These are phyloP conservation scores for Potamilus streckersoni DNA, from an alignment of 1,140 invertebrate genomes.

Conservation along the genomic window DNA sequence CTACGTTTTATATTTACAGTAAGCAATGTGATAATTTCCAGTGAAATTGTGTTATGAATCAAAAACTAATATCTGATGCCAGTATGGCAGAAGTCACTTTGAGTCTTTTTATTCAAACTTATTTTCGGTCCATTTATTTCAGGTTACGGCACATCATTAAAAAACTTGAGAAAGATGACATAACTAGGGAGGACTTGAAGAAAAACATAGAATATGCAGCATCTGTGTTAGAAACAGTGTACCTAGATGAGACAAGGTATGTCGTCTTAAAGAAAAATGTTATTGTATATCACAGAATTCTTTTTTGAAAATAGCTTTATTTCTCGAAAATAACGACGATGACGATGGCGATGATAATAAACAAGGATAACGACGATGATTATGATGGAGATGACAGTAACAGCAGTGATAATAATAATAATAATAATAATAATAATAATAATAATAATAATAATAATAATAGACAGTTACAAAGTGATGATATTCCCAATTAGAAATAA, in stretches of 20 bases:
- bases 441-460: too few species aligned
- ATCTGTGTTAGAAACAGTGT: conserved; percentile 87
- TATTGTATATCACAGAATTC: too few species aligned
- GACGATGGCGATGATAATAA: too few species aligned
- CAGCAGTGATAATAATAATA: too few species aligned
- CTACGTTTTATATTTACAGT: neutral
- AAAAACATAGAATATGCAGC: conserved; percentile 88
- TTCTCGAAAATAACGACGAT: too few species aligned
- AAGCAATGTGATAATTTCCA: neutral
- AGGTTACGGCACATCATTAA: conserved; percentile 86
- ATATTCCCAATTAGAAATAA: too few species aligned
- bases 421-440: too few species aligned
- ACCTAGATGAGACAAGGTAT: conserved; percentile 90
- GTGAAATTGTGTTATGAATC: neutral
- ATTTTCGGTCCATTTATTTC: conserved; percentile 61
- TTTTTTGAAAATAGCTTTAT: too few species aligned
- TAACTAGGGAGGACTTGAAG: conserved; percentile 85
- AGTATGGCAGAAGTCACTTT: too few species aligned
- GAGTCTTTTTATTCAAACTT: conserved; percentile 19
- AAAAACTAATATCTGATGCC: neutral
- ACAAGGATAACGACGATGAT: too few species aligned
- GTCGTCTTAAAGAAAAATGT: conserved; percentile 42
- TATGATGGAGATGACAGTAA: too few species aligned
- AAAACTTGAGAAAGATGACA: conserved; percentile 82
- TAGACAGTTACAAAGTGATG: too few species aligned